These are phyloP conservation scores for Agrenia bidenticulata DNA, from an alignment of 2,888 invertebrate genomes.

Conservation along the genomic window DNA sequence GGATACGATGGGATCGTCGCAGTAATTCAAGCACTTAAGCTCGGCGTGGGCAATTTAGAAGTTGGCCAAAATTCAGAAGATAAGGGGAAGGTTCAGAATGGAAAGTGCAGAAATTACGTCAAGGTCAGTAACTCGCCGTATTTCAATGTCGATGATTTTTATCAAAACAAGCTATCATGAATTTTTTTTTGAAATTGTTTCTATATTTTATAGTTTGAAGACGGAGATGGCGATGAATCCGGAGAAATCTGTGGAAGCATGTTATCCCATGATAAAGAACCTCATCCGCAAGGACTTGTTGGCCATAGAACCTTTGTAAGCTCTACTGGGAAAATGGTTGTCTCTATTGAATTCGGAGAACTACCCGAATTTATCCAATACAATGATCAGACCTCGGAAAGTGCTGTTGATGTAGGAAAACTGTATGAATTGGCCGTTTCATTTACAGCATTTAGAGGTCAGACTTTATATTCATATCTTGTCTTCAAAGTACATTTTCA, in stretches of 20 bases:
- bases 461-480: no score
- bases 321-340: slow-evolving; percentile 21
- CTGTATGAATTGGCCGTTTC: slow-evolving; percentile 22
- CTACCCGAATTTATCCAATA: background rate
- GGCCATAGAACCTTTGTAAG: slow-evolving; percentile 35
- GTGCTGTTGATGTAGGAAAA: background rate
- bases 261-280: no score
- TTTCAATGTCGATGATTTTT: no score
- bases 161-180: no score
- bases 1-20: slow-evolving; percentile 26
- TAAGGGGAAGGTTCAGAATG: no score
- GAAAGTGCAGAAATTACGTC: background rate
- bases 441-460: slow-evolving; percentile 38
- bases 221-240: background rate
- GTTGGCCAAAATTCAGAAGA: background rate
- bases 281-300: slow-evolving; percentile 14
- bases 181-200: background rate
- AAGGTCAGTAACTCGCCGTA: background rate
- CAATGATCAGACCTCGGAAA: slow-evolving; percentile 9
- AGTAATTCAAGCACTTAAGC: slow-evolving; percentile 28
- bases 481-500: background rate
- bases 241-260: background rate
- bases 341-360: slow-evolving; percentile 25
- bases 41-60: no score
- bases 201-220: background rate